Percentiles rank a stretch among this genome's conserved stretches.
phyloP scores from a whole-genome alignment of 2,888 invertebrate genomes.

The Cabera pusaria region DNA sequence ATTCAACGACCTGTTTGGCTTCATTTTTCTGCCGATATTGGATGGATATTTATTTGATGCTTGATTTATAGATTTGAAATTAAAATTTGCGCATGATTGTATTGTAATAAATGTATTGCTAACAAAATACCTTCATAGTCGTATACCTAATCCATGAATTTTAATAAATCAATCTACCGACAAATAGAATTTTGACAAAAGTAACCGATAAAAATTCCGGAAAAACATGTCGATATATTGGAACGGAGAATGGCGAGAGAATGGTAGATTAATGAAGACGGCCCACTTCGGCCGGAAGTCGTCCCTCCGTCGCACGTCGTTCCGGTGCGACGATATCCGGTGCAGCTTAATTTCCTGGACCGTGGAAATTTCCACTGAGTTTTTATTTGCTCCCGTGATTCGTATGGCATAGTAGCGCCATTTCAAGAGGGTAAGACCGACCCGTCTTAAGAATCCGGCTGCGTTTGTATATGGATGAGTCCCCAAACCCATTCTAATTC shows the following conservation, averaged over 20 bases:
- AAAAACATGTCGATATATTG: conserved; percentile 37
- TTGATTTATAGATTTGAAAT: too few species aligned
- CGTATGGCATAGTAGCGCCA: conserved; percentile 35
- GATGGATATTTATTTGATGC: too few species aligned
- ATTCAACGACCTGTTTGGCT: neutral
- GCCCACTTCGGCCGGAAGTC: conserved; percentile 71
- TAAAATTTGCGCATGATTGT: too few species aligned
- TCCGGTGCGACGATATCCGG: conserved; percentile 80
- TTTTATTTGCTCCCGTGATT: conserved; percentile 66
- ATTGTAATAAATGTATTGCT: too few species aligned
- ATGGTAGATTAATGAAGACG: conserved; percentile 65
- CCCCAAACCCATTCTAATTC: too few species aligned
- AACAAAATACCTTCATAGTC: too few species aligned
- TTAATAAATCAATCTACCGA: neutral
- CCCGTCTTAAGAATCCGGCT: too few species aligned
- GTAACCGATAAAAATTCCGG: conserved; percentile 29
- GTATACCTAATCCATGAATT: too few species aligned
- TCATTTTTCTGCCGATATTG: too few species aligned
- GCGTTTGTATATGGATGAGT: too few species aligned
- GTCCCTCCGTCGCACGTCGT: conserved; percentile 71
- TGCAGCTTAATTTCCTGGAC: conserved; percentile 78
- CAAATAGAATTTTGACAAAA: conserved; percentile 15
- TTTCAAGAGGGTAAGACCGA: conserved; percentile 10
- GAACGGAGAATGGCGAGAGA: conserved; percentile 52
- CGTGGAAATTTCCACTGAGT: conserved; percentile 61